Percentiles rank a stretch among this genome's conserved stretches.
These are phyloP conservation scores for Fragum sueziense DNA, from an alignment of 2,888 invertebrate genomes.

Conservation along the genomic window DNA sequence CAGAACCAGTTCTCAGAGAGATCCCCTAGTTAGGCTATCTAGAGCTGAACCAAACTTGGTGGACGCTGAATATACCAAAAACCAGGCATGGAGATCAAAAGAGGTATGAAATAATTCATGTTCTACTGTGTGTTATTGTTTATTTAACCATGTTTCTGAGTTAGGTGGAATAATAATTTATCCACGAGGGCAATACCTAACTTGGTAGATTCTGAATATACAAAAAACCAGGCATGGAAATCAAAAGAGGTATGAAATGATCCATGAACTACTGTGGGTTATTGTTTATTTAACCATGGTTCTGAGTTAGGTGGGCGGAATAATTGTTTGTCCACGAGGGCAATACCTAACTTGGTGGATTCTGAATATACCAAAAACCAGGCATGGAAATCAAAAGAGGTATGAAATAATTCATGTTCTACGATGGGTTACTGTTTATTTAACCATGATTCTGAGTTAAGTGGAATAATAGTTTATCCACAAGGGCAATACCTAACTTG, in stretches of 20 bases:
- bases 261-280: too few species aligned
- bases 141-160: too few species aligned
- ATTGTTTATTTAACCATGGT: too few species aligned
- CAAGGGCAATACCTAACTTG: constrained; percentile 86
- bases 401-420: too few species aligned
- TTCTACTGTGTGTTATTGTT: too few species aligned
- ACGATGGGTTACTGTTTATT: too few species aligned
- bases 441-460: too few species aligned
- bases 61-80: constrained; percentile 97
- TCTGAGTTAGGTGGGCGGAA: too few species aligned
- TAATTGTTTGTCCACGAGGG: too few species aligned
- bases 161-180: too few species aligned
- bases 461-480: too few species aligned
- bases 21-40: constrained; percentile 91
- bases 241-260: constrained; percentile 89
- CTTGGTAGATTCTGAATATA: constrained; percentile 95
- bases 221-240: constrained; percentile 99
- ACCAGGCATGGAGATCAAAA: constrained; percentile 98
- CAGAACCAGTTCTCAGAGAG: constrained; percentile 94
- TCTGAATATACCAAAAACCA: constrained; percentile 99
- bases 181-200: constrained; percentile 85
- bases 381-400: constrained; percentile 97
- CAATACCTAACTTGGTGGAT: constrained; percentile 89
- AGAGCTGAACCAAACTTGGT: constrained; percentile 87
- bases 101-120: too few species aligned